A percentile compares a stretch with the other conserved stretches of the same genome.
Conservation (phyloP, 2,888 invertebrate genomes). For the Cartodere bifasciata region DNA sequence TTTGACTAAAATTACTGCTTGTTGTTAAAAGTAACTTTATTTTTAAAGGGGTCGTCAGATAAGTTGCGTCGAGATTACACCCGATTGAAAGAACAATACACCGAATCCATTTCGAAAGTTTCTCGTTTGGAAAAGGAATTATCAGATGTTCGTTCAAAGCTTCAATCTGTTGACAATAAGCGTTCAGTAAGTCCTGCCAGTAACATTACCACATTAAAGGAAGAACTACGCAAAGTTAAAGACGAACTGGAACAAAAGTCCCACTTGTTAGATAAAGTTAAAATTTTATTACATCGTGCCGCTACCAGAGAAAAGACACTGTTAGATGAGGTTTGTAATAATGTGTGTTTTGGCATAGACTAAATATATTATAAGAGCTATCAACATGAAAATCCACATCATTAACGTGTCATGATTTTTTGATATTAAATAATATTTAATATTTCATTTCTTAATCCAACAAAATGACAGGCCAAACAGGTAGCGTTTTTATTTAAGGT, state of each 20-base stretch:
- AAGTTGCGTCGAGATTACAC: slow-evolving; percentile 28
- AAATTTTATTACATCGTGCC: slow-evolving; percentile 47
- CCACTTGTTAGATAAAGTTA: slow-evolving; percentile 49
- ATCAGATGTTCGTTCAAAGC: slow-evolving; percentile 19
- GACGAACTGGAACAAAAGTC: slow-evolving; percentile 46
- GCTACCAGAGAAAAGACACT: slow-evolving; percentile 51
- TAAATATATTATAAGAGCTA: no score
- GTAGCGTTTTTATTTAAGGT: no score
- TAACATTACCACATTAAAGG: slow-evolving; percentile 18
- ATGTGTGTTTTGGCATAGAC: no score
- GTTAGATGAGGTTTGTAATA: slow-evolving; percentile 48
- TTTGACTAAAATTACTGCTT: no score
- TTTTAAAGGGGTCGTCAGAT: slow-evolving; percentile 24
- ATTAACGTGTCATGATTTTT: no score
- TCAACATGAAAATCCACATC: no score
- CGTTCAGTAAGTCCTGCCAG: slow-evolving; percentile 13
- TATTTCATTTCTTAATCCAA: no score
- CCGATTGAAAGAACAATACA: slow-evolving; percentile 29
- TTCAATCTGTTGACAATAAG: slow-evolving; percentile 17
- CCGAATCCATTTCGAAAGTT: slow-evolving; percentile 26
- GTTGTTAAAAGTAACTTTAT: slow-evolving; percentile 2
- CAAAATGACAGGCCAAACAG: no score
- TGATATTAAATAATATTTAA: no score
- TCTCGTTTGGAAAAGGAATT: slow-evolving; percentile 28
- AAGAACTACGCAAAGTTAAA: slow-evolving; percentile 39